phyloP scores from a whole-genome alignment of 1,140 invertebrate species.

The Leptinotarsa undecemlineata region DNA sequence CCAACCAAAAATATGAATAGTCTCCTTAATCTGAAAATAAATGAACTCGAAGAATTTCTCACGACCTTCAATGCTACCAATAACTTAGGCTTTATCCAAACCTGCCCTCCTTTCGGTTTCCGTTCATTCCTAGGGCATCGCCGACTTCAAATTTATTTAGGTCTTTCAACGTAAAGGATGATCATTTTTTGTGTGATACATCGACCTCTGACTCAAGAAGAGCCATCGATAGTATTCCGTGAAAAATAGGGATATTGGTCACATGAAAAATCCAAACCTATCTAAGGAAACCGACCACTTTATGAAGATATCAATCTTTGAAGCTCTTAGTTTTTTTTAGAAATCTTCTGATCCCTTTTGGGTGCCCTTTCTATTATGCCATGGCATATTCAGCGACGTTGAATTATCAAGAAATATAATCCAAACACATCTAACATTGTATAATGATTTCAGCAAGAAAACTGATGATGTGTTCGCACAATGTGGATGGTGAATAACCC shows the following conservation, averaged over 20 bases:
- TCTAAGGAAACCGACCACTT: conserved; percentile 13
- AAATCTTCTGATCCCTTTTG: neutral
- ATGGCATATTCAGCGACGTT: too few relatives aligned
- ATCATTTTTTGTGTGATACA: conserved; percentile 25
- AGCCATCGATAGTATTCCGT: neutral
- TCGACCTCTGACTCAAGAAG: conserved; percentile 6
- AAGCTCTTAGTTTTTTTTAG: conserved; percentile 15
- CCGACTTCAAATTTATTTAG: conserved; percentile 16
- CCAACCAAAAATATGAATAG: too few relatives aligned
- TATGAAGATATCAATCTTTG: conserved; percentile 21
- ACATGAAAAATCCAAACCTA: conserved; percentile 19
- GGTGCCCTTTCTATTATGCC: neutral
- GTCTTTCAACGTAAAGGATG: conserved; percentile 1
- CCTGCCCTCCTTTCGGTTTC: conserved; percentile 8
- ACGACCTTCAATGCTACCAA: conserved; percentile 3
- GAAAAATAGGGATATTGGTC: conserved; percentile 20
- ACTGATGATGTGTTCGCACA: too few relatives aligned
- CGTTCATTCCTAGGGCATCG: neutral
- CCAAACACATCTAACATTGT: too few relatives aligned
- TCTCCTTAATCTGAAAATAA: neutral
- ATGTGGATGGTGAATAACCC: too few relatives aligned
- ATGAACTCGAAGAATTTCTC: neutral
- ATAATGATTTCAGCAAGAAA: too few relatives aligned
- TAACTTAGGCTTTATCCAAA: conserved; percentile 21
- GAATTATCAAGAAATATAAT: too few relatives aligned